Percentiles rank a stretch among this genome's conserved stretches.
Conservation (phyloP, 1,140 invertebrate species). For the Mya arenaria region DNA sequence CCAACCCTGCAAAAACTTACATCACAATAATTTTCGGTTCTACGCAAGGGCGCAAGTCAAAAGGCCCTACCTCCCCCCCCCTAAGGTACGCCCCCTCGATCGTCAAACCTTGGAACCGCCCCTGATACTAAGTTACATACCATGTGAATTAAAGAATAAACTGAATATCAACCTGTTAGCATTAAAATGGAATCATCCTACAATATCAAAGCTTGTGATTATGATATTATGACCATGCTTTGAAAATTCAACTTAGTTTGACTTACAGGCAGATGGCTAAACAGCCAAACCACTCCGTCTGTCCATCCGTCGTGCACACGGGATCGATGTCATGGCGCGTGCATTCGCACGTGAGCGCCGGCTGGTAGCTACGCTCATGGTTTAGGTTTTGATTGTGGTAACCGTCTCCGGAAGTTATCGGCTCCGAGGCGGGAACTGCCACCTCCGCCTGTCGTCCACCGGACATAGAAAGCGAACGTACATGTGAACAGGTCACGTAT, state of each 20-base stretch:
- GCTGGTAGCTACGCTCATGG: conserved; percentile 38
- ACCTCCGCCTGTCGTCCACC: neutral
- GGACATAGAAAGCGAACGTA: neutral
- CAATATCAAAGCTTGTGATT: neutral
- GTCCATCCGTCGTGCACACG: conserved; percentile 27
- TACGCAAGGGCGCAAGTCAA: too few relatives aligned
- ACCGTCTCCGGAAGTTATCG: too few relatives aligned
- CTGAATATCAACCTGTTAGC: neutral
- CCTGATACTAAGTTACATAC: too few relatives aligned
- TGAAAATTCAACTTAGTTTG: neutral
- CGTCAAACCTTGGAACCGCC: too few relatives aligned
- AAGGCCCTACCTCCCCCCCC: too few relatives aligned
- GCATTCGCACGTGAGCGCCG: conserved; percentile 29
- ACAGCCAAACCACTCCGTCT: conserved; percentile 38
- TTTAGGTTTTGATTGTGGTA: neutral
- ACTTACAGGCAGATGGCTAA: conserved; percentile 41
- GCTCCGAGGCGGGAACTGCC: neutral
- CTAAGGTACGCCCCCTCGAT: too few relatives aligned
- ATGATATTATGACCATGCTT: neutral
- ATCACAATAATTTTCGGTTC: too few relatives aligned
- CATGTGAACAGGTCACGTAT: too few relatives aligned
- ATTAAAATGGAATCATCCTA: neutral
- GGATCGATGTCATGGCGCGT: conserved; percentile 28
- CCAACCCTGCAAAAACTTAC: too few relatives aligned
- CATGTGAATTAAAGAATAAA: neutral